A percentile compares a stretch with the other conserved stretches of the same genome.
phyloP scores from a whole-genome alignment of 1,140 invertebrate species.

The Trichonephila inaurata region DNA sequence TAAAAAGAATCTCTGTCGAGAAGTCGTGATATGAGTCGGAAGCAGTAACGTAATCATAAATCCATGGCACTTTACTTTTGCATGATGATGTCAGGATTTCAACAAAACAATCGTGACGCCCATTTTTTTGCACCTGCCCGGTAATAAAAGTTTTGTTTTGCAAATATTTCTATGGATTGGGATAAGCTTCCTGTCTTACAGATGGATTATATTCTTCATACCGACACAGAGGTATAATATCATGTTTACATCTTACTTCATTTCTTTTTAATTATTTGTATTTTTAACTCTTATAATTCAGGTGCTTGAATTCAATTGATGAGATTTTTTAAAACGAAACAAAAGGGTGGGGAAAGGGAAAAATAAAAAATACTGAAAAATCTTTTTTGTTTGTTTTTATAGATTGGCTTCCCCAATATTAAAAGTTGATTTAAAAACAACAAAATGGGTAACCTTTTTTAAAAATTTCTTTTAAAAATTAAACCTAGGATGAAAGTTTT shows the following conservation, averaged over 20 bases:
- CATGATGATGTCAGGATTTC: not conserved
- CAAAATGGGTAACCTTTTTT: too few species aligned
- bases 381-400: not conserved
- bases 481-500: too few species aligned
- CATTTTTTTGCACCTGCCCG: not conserved
- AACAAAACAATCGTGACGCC: not conserved
- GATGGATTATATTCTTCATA: not conserved
- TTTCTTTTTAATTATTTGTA: not conserved
- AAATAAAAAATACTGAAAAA: not conserved
- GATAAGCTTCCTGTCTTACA: conserved; percentile 4
- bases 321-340: not conserved
- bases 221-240: not conserved
- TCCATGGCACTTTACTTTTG: not conserved
- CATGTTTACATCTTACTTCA: not conserved
- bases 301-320: too few species aligned
- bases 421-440: too few species aligned
- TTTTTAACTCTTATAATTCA: not conserved
- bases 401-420: too few species aligned
- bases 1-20: not conserved
- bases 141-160: not conserved
- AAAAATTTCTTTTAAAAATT: too few species aligned
- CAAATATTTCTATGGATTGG: not conserved
- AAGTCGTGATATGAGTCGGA: not conserved
- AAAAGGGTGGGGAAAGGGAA: not conserved
- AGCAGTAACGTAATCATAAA: not conserved